phyloP scores from a whole-genome alignment of 2,888 invertebrate species.

The Clepsis dumicolana region DNA sequence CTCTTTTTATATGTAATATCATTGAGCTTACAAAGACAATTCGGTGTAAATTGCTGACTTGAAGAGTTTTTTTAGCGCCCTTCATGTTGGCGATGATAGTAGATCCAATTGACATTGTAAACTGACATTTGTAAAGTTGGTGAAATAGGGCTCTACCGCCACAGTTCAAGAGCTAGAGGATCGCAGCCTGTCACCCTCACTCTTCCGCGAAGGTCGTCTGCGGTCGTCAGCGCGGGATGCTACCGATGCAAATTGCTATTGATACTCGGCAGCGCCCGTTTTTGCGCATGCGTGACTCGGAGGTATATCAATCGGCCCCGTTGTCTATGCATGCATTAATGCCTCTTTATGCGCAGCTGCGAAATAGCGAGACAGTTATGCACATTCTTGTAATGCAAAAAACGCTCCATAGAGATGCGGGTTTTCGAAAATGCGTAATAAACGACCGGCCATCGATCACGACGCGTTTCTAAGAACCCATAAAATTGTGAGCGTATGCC shows the following conservation, averaged over 20 bases:
- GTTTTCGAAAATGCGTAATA: constrained; percentile 31
- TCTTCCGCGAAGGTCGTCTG: too few relatives aligned
- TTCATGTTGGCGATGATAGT: too few relatives aligned
- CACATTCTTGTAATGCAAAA: constrained; percentile 1
- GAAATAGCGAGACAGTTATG: neutral
- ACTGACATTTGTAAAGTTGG: too few relatives aligned
- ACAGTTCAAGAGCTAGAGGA: too few relatives aligned
- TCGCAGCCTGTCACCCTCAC: too few relatives aligned
- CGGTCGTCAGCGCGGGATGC: constrained; percentile 24
- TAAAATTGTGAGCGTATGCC: constrained; percentile 25
- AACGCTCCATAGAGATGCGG: neutral
- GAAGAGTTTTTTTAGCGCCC: too few relatives aligned
- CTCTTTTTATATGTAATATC: too few relatives aligned
- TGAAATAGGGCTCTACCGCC: too few relatives aligned
- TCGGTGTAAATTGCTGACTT: too few relatives aligned
- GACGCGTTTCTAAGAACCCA: constrained; percentile 23
- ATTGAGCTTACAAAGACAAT: too few relatives aligned
- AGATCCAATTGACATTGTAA: too few relatives aligned
- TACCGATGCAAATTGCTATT: constrained; percentile 37
- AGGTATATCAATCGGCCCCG: constrained; percentile 27
- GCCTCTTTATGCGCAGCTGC: constrained; percentile 21
- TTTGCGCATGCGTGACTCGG: constrained; percentile 19
- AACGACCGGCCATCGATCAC: constrained; percentile 20
- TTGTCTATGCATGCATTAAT: constrained; percentile 17
- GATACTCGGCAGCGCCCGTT: constrained; percentile 19